A percentile compares a stretch with the other conserved stretches of the same genome.
phyloP scores from a whole-genome alignment of 2,113 vertebrate species.

The Gambusia affinis region DNA sequence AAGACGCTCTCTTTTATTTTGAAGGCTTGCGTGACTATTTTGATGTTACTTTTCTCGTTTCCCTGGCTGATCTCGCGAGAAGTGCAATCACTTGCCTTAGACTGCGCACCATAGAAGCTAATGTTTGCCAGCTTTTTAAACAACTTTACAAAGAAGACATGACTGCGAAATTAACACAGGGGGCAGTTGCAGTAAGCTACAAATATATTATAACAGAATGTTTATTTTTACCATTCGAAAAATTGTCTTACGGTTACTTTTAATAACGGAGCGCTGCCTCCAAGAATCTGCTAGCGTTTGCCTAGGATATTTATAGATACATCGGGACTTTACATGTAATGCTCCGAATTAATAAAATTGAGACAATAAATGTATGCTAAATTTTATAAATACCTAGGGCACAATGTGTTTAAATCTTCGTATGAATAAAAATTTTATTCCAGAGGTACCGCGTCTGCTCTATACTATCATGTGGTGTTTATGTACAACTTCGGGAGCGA shows the following conservation, averaged over 20 bases:
- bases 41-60: background rate
- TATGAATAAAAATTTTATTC: background rate
- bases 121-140: background rate
- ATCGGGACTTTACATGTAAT: background rate
- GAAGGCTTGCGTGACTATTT: background rate
- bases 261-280: background rate
- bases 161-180: conserved; percentile 49
- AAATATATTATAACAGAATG: background rate
- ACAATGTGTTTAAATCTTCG: background rate
- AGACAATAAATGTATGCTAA: background rate
- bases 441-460: background rate
- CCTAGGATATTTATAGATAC: conserved; percentile 8
- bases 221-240: background rate
- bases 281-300: conserved; percentile 32
- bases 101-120: background rate
- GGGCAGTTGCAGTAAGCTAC: conserved; percentile 63
- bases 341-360: background rate
- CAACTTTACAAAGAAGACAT: conserved; percentile 22
- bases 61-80: conserved; percentile 51
- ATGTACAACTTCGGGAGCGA: background rate
- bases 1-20: conserved; percentile 26
- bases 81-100: rapidly evolving
- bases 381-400: background rate
- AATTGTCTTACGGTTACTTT: background rate
- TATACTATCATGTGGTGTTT: background rate